Percentiles rank a stretch among this genome's conserved stretches.
Conservation (phyloP, 2,888 invertebrate species). For the Brachyptera putata region DNA sequence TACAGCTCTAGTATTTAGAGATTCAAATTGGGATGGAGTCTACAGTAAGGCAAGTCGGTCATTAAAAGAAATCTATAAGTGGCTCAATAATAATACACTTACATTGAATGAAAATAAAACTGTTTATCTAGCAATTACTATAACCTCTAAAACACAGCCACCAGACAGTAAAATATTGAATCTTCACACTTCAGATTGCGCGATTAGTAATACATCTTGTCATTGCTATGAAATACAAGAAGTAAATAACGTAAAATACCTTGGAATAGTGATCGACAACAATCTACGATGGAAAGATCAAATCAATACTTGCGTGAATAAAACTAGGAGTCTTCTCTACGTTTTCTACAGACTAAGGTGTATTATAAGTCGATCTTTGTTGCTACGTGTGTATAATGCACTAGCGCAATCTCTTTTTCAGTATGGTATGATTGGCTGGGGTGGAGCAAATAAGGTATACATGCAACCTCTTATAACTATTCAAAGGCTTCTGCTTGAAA, state of each 20-base stretch:
- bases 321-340: too few species aligned
- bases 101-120: background rate
- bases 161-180: background rate
- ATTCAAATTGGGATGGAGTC: background rate
- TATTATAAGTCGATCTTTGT: background rate
- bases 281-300: background rate
- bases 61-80: background rate
- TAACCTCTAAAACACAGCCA: background rate
- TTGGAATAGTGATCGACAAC: background rate
- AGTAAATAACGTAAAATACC: background rate
- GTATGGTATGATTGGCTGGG: too few species aligned
- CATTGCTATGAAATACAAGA: background rate
- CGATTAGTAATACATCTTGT: background rate
- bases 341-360: too few species aligned
- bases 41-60: background rate
- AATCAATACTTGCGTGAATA: background rate
- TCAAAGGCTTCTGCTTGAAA: too few species aligned
- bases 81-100: background rate
- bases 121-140: background rate
- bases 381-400: too few species aligned
- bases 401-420: too few species aligned
- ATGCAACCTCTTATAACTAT: too few species aligned
- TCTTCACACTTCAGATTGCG: background rate
- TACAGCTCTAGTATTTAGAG: conserved; percentile 5
- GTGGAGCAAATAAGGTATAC: too few species aligned